Base-by-base conservation (phyloP, 35 echinoderm and acorn worm genomes). In the Lytechinus variegatus region DNA sequence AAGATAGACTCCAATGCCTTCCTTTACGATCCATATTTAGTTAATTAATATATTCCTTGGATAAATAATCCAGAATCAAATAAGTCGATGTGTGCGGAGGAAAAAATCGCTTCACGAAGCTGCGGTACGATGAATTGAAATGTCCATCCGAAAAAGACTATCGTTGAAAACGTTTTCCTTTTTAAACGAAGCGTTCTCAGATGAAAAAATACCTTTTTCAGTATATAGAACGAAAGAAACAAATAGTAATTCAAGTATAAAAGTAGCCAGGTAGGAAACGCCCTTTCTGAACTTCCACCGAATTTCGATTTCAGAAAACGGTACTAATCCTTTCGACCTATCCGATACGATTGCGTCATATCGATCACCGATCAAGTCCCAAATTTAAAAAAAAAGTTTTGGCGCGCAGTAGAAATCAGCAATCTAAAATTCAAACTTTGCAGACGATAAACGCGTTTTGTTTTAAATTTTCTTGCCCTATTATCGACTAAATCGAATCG, bases 341-440 rank as follows among this genome's bases (percentile, higher is more conserved):
- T 79, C 66, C 66, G 66, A 79, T 79, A 79, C 66, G 66, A 79
- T 79, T 79, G 66, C 66, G 66, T 79, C 66, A 79, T 79, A 79
- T 16, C 66, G 66, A 79, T 79, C 66, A 24, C 19, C 14, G 66
- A 6, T 24, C 66, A 24, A 24, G 19, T 79, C 66, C 19, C 66
- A 4, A 79, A 24, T 24, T 24, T 24, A 24, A 16, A 79, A 79
- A 16, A 79, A 79, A 79, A 24, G 19, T 79, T 79, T 79, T 79
- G 66, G 66, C 66, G 66, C 66, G 66, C 19, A 24, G 66, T 16
- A 44, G 33, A 44, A 44, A 3, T 24, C 5, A 5, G 24, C 16
- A 71, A 71, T 71, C 61, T 5, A 79, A 79, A 79, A 79, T 24
- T 79, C n/a, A n/a, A 79, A 79, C 66, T 79, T 79, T 79, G 66